Evolutionary conservation across 2,888 invertebrate genomes (phyloP), one percentile per base, ranked within the genome.

Genomic region (Ormyrus rosae): DNA sequence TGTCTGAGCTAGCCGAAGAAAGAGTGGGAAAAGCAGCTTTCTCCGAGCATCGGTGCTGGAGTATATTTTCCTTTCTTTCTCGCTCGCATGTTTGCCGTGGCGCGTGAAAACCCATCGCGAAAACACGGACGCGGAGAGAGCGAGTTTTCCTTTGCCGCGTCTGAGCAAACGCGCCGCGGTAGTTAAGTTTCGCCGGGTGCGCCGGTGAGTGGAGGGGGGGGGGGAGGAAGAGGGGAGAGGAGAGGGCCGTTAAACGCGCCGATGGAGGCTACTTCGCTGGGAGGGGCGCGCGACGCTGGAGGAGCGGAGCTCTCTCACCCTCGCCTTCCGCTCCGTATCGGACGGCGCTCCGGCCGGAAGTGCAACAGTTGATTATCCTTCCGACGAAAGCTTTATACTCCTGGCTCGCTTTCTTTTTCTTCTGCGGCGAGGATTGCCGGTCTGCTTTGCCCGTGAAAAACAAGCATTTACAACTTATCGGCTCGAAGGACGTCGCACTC

Each of bases 51-150:
- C 84, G 34, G 34, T 34, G 34, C 34, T 70, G 76, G 84, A 78
- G 82, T 83, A 82, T 84, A 84, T 86, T 87, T 87, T 88, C 86
- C 86, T 87, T 85, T 68, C 34, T 67, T 45, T 10, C 53, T 8
- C 56, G 50, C 65, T 13, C 55, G 7, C 48, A 13, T 73, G 48
- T 63, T 63, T 63, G 55, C 73, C 10, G 55, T 73, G 34, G 58
- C 45, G 48, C 58, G 75, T 34, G 67, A 67, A 65, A 75, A 75
- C 67, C 67, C 67, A 75, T 75, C 55, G 73, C 5, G 64, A 34
- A 67, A 64, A 51, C 60, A 45, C 51, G 34, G 5, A 10, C 50
- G 60, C 13, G 8, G 9, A 67, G 72, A 63, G 72, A 34, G 45
- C 10, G 68, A 68, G 68, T 60, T 71, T 55, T 56, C 46, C 61